Conservation (phyloP, 2,797 vertebrate genomes). For the Parauchenoglanis punctatus region DNA sequence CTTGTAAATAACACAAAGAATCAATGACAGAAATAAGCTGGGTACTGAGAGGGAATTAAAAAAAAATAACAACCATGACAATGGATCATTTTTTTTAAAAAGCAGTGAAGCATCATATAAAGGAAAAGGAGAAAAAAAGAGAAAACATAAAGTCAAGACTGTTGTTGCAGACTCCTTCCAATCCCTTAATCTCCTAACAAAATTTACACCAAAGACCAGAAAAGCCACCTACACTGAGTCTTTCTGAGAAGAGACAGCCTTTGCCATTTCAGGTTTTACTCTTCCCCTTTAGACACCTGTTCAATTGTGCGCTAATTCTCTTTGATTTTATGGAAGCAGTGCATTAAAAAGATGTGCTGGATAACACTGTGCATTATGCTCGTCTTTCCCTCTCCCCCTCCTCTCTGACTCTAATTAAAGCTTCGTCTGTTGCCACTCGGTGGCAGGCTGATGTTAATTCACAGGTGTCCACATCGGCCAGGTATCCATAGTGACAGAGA, state of each 20-base stretch:
- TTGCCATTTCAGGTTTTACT: conserved; percentile 27
- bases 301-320: conserved; percentile 57
- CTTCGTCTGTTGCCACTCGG: conserved; percentile 49
- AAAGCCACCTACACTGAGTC: conserved; percentile 9
- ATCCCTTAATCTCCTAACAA: conserved; percentile 20
- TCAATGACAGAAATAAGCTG: not conserved
- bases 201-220: conserved; percentile 6
- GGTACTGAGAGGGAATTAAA: not conserved
- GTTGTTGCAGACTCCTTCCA: not conserved
- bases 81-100: not conserved
- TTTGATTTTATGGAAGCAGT: conserved; percentile 62
- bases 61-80: not conserved
- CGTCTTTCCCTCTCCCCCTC: conserved; percentile 35
- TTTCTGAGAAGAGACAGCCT: conserved; percentile 27
- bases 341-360: conserved; percentile 53
- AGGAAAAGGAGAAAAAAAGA: not conserved
- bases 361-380: conserved; percentile 44
- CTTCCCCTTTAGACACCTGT: conserved; percentile 52
- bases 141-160: not conserved
- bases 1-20: not conserved
- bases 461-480: conserved; percentile 56
- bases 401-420: conserved; percentile 57
- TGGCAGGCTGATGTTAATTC: conserved; percentile 57
- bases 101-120: not conserved
- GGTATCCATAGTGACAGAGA: conserved; percentile 53